phyloP scores from a whole-genome alignment of 2,797 vertebrate genomes.

The Catamblyrhynchus diadema region DNA sequence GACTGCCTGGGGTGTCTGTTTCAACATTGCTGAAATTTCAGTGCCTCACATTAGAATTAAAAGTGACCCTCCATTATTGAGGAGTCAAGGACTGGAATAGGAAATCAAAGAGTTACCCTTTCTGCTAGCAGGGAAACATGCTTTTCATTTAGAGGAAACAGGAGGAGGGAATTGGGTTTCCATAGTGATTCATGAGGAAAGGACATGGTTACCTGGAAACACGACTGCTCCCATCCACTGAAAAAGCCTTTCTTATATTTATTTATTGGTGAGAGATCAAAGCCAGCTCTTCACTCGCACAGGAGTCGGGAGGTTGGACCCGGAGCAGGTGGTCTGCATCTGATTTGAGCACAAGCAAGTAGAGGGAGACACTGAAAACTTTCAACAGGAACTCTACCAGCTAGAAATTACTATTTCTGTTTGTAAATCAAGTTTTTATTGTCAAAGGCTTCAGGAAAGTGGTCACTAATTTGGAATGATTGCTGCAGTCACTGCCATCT shows the following conservation, averaged over 20 bases:
- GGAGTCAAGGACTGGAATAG: conserved; percentile 20
- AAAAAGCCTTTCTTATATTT: conserved; percentile 27
- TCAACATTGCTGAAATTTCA: not conserved
- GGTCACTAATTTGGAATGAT: not conserved
- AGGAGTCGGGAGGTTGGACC: not conserved
- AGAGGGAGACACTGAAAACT: not conserved
- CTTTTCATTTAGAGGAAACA: conserved; percentile 56
- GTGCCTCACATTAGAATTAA: not conserved
- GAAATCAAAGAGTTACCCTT: conserved; percentile 50
- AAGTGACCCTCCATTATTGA: conserved; percentile 11
- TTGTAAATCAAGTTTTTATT: not conserved
- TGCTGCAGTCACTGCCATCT: not conserved
- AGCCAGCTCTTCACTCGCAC: not conserved
- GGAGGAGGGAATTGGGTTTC: conserved; percentile 64
- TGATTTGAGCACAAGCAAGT: not conserved
- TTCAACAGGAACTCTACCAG: not conserved
- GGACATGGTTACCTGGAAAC: conserved; percentile 68
- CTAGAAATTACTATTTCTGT: not conserved
- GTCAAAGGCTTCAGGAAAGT: not conserved
- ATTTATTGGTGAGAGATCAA: conserved; percentile 56
- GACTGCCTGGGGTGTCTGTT: not conserved
- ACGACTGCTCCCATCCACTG: not conserved
- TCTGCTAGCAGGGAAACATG: conserved; percentile 20
- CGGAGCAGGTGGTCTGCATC: not conserved
- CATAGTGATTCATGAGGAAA: conserved; percentile 70